Percentiles rank a stretch among this genome's conserved stretches.
These are phyloP conservation scores for Rhizoglyphus robini DNA, from an alignment of 1,140 invertebrate species.

Conservation along the genomic window DNA sequence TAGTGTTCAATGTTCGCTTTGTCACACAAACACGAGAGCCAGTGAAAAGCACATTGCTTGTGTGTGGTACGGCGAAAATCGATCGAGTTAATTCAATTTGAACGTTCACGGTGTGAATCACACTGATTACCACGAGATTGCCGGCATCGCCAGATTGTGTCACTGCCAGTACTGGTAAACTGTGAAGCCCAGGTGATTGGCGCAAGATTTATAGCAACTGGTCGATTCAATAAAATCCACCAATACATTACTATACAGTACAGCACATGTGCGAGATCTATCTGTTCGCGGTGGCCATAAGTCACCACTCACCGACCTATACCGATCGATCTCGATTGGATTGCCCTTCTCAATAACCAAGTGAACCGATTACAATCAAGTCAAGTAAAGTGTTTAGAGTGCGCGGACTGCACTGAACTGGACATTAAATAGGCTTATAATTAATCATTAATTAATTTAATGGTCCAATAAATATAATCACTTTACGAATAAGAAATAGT, in stretches of 20 bases:
- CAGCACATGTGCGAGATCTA: too few relatives aligned
- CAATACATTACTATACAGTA: not conserved
- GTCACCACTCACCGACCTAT: not conserved
- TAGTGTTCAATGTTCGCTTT: not conserved
- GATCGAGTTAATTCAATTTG: not conserved
- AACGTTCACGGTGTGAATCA: too few relatives aligned
- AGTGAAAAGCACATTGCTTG: too few relatives aligned
- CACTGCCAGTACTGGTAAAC: too few relatives aligned
- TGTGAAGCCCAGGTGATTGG: too few relatives aligned
- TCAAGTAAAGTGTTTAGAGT: not conserved
- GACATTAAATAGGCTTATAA: not conserved
- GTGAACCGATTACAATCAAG: not conserved
- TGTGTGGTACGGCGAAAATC: not conserved
- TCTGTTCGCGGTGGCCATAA: not conserved
- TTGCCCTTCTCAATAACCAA: not conserved
- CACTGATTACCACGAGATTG: too few relatives aligned
- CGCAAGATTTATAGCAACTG: not conserved
- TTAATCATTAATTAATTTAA: not conserved
- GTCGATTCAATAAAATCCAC: not conserved
- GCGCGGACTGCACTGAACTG: not conserved
- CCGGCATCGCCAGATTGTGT: too few relatives aligned
- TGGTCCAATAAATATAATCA: too few relatives aligned
- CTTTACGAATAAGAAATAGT: too few relatives aligned
- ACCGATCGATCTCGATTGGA: not conserved
- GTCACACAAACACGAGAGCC: too few relatives aligned